Conservation (phyloP, 2,888 invertebrate genomes). For the Rotaria sp. region DNA sequence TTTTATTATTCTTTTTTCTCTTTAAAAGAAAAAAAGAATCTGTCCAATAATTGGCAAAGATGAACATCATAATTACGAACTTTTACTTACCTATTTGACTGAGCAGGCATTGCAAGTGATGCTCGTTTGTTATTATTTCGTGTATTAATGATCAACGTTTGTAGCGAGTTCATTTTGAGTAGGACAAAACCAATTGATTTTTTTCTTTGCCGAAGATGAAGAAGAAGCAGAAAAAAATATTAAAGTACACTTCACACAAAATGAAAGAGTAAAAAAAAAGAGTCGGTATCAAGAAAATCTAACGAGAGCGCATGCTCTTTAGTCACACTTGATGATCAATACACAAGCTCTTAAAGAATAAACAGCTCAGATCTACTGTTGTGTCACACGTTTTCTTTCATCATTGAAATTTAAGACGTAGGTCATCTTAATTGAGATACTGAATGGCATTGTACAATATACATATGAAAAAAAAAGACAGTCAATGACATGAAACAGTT, state of each 20-base stretch:
- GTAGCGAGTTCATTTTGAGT: neutral
- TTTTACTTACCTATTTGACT: neutral
- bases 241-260: constrained; percentile 7
- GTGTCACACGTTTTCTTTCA: neutral
- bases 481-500: neutral
- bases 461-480: neutral
- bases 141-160: neutral
- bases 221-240: neutral
- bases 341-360: neutral
- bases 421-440: neutral
- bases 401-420: neutral
- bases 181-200: neutral
- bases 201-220: neutral
- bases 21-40: too few relatives aligned
- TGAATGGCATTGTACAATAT: neutral
- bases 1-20: neutral
- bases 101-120: neutral
- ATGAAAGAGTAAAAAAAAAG: neutral
- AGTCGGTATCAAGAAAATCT: neutral
- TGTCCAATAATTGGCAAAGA: neutral
- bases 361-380: neutral
- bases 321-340: constrained; percentile 21
- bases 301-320: neutral
- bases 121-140: constrained; percentile 9
- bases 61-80: neutral